phyloP scores from a whole-genome alignment of 2,797 vertebrate species.

The Phaenicophaeus curvirostris region DNA sequence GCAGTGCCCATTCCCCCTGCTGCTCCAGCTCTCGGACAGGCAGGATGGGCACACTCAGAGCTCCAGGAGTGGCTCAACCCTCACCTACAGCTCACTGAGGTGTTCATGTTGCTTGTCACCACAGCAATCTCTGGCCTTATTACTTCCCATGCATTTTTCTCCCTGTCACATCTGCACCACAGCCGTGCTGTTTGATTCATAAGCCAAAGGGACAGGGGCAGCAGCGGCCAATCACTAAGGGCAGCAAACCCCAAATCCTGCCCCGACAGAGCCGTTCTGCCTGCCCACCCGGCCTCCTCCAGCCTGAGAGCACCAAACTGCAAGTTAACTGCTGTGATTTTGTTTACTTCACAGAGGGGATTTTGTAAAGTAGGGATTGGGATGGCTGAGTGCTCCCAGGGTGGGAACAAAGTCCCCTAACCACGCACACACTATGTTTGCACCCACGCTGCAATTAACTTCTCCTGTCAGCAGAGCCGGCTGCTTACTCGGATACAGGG shows the following conservation, averaged over 20 bases:
- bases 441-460: background rate
- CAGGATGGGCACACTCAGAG: rapidly evolving
- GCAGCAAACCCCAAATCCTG: background rate
- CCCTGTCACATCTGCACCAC: background rate
- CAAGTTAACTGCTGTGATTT: background rate
- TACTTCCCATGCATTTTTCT: background rate
- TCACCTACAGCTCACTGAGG: background rate
- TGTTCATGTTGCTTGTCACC: rapidly evolving
- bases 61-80: background rate
- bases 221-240: rapidly evolving
- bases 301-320: background rate
- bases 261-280: background rate
- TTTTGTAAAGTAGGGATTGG: background rate
- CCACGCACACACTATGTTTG: rapidly evolving
- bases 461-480: background rate
- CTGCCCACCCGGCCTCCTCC: background rate
- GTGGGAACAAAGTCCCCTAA: background rate
- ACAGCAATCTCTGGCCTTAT: background rate
- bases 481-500: rapidly evolving
- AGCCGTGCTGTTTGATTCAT: background rate
- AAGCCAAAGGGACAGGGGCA: background rate
- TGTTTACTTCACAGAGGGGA: no score
- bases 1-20: background rate
- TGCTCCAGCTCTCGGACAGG: background rate
- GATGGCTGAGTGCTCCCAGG: background rate